phyloP scores from a whole-genome alignment of 2,888 invertebrate genomes.

The Cantharis lateralis region DNA sequence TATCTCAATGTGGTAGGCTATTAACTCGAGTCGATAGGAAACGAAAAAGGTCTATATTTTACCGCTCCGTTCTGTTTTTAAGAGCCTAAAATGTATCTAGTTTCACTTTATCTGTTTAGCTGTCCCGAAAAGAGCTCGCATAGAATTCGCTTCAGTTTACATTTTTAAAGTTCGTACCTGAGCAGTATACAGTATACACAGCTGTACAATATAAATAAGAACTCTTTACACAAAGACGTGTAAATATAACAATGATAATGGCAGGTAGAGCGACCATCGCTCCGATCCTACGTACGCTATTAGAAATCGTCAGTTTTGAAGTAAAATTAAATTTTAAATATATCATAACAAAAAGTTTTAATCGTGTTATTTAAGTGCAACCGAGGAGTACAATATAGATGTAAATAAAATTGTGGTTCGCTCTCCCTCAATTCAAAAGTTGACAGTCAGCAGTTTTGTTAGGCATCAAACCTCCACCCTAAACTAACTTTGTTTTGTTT shows the following conservation, averaged over 20 bases:
- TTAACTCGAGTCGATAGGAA: not conserved
- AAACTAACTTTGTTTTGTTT: slow-evolving; percentile 13
- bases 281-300: not conserved
- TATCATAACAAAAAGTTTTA: not conserved
- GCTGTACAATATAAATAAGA: slow-evolving; percentile 15
- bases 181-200: slow-evolving; percentile 26
- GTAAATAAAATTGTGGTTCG: not conserved
- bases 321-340: not conserved
- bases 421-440: not conserved
- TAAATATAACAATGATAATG: slow-evolving; percentile 9
- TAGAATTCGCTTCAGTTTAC: slow-evolving; percentile 20
- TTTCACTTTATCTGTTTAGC: slow-evolving; percentile 22
- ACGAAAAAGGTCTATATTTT: slow-evolving; percentile 1
- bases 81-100: slow-evolving; percentile 19
- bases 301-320: not conserved
- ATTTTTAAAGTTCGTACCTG: slow-evolving; percentile 5
- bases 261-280: not conserved
- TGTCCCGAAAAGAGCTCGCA: slow-evolving; percentile 5
- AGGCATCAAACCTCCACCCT: slow-evolving; percentile 12
- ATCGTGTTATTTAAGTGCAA: not conserved
- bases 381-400: not conserved
- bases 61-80: slow-evolving; percentile 12
- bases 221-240: slow-evolving; percentile 5
- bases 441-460: slow-evolving; percentile 5
- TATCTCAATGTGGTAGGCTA: not conserved